A percentile compares a stretch with the other conserved stretches of the same genome.
These are phyloP conservation scores for Ammodramus savannarum DNA, from an alignment of 2,113 vertebrate genomes.

Conservation along the genomic window DNA sequence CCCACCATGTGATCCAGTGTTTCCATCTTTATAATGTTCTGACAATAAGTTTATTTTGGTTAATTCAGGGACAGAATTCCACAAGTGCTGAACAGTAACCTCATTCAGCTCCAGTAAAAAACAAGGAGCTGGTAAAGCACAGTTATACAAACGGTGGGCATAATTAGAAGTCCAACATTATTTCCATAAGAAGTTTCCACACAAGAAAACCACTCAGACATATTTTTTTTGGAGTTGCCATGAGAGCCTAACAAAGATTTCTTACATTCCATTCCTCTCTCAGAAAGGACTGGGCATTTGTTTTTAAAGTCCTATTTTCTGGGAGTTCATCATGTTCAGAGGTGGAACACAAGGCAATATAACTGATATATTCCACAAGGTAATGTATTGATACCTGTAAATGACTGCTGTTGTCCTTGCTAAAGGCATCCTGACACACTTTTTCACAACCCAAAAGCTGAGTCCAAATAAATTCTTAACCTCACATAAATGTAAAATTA, in stretches of 20 bases:
- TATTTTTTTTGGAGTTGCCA: neutral
- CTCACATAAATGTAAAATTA: neutral
- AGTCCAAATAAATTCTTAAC: neutral
- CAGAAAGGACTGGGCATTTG: neutral
- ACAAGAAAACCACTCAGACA: neutral
- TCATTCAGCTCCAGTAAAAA: neutral
- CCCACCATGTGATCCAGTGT: neutral
- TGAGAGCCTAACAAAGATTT: neutral
- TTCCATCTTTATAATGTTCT: neutral
- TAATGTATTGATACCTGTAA: neutral
- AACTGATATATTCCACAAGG: neutral
- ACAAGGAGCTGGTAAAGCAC: neutral
- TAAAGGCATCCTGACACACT: neutral
- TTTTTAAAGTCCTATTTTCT: neutral
- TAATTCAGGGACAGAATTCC: neutral
- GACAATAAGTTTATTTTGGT: conserved; percentile 10
- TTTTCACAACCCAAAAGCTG: neutral
- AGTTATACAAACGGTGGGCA: neutral
- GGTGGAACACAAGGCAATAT: neutral
- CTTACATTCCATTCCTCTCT: neutral
- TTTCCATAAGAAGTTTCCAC: neutral
- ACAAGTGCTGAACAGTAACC: neutral
- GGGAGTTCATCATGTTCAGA: neutral
- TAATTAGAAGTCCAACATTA: neutral
- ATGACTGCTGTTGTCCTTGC: neutral